phyloP scores from a whole-genome alignment of 2,888 invertebrate species.

The Cantharis flavilabris region DNA sequence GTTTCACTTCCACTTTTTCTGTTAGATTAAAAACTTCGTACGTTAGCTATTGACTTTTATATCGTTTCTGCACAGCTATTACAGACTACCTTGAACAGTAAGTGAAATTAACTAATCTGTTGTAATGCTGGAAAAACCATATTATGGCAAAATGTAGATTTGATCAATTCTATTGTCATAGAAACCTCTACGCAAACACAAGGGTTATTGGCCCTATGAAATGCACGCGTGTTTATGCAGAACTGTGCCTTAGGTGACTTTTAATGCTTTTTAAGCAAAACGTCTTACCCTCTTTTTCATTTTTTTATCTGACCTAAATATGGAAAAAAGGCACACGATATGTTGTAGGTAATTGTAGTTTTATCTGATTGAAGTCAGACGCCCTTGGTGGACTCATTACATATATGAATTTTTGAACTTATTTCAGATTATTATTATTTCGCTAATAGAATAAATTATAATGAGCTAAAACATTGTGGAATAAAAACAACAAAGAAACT shows the following conservation, averaged over 20 bases:
- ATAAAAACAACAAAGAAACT: background rate
- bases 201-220: conserved; percentile 45
- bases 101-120: conserved; percentile 24
- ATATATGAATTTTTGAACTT: conserved; percentile 12
- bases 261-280: background rate
- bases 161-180: conserved; percentile 50
- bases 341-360: background rate
- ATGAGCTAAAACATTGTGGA: background rate
- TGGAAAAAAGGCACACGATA: conserved; percentile 2
- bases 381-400: conserved; percentile 10
- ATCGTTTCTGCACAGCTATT: conserved; percentile 14
- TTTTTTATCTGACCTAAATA: conserved; percentile 12
- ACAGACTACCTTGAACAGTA: conserved; percentile 20
- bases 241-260: background rate
- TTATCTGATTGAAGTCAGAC: conserved; percentile 6
- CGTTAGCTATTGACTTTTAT: conserved; percentile 5
- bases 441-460: background rate
- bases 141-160: conserved; percentile 36
- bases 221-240: background rate
- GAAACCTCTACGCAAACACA: conserved; percentile 49
- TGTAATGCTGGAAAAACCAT: conserved; percentile 16
- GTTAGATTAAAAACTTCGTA: background rate
- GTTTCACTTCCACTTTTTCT: background rate
- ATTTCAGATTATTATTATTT: background rate
- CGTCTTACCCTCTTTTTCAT: conserved; percentile 9